Evolutionary conservation across 2,888 invertebrate genomes (phyloP).

Genomic region (Caenorhabditis imperialis): DNA sequence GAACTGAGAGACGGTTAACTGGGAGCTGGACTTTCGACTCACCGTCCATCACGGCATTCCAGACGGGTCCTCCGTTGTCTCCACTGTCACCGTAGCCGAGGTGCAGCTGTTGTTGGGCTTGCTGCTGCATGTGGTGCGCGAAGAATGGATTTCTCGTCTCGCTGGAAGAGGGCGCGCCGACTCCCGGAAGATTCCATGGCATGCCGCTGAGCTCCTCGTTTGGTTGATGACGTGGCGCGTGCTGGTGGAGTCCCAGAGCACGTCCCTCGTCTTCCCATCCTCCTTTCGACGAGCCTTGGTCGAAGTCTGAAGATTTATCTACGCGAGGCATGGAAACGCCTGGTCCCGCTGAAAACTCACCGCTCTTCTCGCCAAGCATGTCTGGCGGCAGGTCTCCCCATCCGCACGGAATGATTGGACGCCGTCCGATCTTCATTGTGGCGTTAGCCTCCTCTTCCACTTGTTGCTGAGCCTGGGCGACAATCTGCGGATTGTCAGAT

Average conservation of each 20-base stretch:
- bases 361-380: slow-evolving; percentile 16
- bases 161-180: slow-evolving; percentile 9
- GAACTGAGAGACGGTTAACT: no score
- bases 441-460: slow-evolving; percentile 43
- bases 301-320: slow-evolving; percentile 31
- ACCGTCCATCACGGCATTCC: slow-evolving; percentile 31
- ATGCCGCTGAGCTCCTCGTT: slow-evolving; percentile 3
- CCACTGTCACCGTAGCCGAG: slow-evolving; percentile 10
- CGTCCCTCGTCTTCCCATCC: slow-evolving; percentile 24
- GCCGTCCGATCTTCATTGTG: slow-evolving; percentile 35
- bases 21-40: no score
- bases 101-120: slow-evolving; percentile 26
- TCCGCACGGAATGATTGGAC: slow-evolving; percentile 44
- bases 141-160: slow-evolving; percentile 52
- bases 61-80: slow-evolving; percentile 20
- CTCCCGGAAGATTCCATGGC: slow-evolving; percentile 41
- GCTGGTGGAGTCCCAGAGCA: not conserved
- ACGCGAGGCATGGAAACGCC: not conserved
- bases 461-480: slow-evolving; percentile 46
- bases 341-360: not conserved
- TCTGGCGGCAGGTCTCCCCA: slow-evolving; percentile 55
- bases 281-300: slow-evolving; percentile 33
- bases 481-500: slow-evolving; percentile 47
- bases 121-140: slow-evolving; percentile 55
- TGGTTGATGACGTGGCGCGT: slow-evolving; percentile 1